These are phyloP conservation scores for Tangara arthus DNA, from an alignment of 2,797 vertebrate species.

Conservation along the genomic window DNA sequence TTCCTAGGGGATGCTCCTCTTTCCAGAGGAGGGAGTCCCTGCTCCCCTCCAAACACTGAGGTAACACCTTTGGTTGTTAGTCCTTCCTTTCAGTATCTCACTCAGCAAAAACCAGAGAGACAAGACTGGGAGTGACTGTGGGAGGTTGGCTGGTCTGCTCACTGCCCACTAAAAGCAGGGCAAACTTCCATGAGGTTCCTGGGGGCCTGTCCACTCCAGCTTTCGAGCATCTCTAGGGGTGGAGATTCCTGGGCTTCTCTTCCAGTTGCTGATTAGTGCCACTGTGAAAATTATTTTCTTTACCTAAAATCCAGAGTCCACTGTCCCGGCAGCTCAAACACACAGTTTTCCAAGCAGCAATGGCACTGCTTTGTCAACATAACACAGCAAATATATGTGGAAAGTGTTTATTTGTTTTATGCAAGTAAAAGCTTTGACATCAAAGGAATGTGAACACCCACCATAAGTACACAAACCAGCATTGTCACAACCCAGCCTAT, in stretches of 20 bases:
- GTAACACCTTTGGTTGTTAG: fast-evolving
- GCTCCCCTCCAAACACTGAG: background rate
- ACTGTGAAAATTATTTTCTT: background rate
- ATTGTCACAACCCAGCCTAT: background rate
- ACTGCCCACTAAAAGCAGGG: background rate
- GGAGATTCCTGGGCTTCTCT: background rate
- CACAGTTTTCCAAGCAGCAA: background rate
- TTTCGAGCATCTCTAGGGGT: background rate
- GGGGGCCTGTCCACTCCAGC: background rate
- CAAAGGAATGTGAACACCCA: background rate
- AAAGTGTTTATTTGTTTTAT: background rate
- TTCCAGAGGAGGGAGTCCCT: fast-evolving
- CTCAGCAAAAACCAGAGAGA: background rate
- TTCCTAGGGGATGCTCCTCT: background rate
- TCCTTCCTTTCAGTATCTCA: background rate
- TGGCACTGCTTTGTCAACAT: background rate
- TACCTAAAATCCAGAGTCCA: background rate
- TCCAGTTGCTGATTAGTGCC: background rate
- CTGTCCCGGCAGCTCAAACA: background rate
- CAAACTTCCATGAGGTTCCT: background rate
- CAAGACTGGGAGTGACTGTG: background rate
- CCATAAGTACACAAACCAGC: background rate
- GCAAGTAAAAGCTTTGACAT: background rate
- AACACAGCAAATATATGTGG: background rate
- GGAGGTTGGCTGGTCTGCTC: background rate